Evolutionary conservation across 1,140 invertebrate species (phyloP).

Genomic region (Atta texana): DNA sequence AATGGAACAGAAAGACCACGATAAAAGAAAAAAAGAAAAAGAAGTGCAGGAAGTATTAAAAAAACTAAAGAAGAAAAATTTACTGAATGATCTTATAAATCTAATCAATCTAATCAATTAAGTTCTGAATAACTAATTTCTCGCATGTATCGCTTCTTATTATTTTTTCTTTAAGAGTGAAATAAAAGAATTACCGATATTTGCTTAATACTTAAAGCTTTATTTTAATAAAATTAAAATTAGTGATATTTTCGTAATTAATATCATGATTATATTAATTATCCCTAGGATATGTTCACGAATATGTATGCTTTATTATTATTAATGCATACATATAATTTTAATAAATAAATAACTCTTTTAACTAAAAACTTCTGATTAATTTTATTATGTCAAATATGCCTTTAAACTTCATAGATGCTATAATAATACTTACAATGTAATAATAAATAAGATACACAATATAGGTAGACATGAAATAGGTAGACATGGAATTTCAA

Average conservation of each 20-base stretch:
- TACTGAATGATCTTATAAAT: background rate
- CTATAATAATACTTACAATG: background rate
- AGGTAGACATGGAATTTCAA: background rate
- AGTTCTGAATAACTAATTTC: background rate
- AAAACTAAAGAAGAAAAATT: slow-evolving; percentile 1
- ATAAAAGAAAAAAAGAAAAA: slow-evolving; percentile 11
- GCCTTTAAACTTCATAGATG: background rate
- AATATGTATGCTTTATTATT: background rate
- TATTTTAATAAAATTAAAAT: background rate
- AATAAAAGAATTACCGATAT: background rate
- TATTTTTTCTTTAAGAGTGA: background rate
- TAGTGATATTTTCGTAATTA: background rate
- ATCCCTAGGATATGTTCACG: background rate
- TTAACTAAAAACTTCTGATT: background rate
- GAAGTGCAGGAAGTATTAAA: background rate
- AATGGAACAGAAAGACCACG: slow-evolving; percentile 17
- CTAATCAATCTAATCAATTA: background rate
- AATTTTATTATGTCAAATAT: background rate
- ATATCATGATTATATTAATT: background rate
- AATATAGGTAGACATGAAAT: background rate
- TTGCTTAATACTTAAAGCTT: background rate
- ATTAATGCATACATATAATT: background rate
- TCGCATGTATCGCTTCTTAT: background rate
- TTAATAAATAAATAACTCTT: background rate
- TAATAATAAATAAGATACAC: background rate